Evolutionary conservation across 2,797 vertebrate genomes (phyloP).

Genomic region (Sarcophilus harrisii): DNA sequence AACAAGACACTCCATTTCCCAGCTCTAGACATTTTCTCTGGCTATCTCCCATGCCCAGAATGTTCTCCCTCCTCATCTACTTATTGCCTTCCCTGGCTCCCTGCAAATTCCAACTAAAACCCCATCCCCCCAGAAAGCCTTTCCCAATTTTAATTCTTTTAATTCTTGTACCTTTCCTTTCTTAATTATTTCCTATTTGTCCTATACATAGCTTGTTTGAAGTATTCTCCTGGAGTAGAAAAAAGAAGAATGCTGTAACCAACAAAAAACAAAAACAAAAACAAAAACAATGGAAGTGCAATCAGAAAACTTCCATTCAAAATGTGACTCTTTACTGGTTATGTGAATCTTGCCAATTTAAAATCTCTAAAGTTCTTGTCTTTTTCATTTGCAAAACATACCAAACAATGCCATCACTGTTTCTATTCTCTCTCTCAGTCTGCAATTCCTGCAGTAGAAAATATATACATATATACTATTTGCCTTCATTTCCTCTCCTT

Average conservation of each 20-base stretch:
- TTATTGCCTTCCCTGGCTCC: not conserved
- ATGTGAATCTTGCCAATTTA: not conserved
- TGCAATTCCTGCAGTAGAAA: not conserved
- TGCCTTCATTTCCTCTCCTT: not conserved
- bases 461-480: not conserved
- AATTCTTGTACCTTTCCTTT: not conserved
- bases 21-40: not conserved
- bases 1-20: not conserved
- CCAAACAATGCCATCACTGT: not conserved
- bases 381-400: not conserved
- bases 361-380: not conserved
- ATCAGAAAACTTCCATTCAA: not conserved
- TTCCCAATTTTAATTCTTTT: not conserved
- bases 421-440: not conserved
- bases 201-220: not conserved
- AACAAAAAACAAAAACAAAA: not conserved
- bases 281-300: not conserved
- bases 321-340: not conserved
- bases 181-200: not conserved
- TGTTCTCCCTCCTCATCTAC: not conserved
- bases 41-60: not conserved
- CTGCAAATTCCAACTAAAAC: not conserved
- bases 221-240: not conserved
- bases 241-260: not conserved
- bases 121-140: not conserved